Evolutionary conservation across 2,888 invertebrate species (phyloP).

Genomic region (Sphaeridia pumilis): DNA sequence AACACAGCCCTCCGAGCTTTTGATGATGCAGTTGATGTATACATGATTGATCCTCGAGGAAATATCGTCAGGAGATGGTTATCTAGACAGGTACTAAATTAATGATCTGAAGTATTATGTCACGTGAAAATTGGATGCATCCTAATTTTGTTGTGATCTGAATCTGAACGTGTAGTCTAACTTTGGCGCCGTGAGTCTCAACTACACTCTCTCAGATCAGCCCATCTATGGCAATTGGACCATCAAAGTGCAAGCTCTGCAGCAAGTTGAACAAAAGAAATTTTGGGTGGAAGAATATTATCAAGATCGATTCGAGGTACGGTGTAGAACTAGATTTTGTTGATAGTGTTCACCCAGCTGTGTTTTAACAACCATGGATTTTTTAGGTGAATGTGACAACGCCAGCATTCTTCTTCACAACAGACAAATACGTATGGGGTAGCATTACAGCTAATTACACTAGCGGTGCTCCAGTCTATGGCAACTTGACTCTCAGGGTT

Average conservation of each 20-base stretch:
- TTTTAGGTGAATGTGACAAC: slow-evolving; percentile 84
- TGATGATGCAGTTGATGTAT: slow-evolving; percentile 81
- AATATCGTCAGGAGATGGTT: slow-evolving; percentile 86
- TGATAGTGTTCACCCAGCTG: background rate
- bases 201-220: slow-evolving; percentile 80
- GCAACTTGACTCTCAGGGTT: slow-evolving; percentile 76
- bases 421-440: slow-evolving; percentile 70
- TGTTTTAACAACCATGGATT: no score
- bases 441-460: slow-evolving; percentile 90
- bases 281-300: slow-evolving; percentile 91
- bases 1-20: slow-evolving; percentile 83
- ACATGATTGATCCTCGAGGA: slow-evolving; percentile 76
- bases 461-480: slow-evolving; percentile 77
- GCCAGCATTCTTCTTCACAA: slow-evolving; percentile 85
- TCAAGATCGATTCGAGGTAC: slow-evolving; percentile 79
- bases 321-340: slow-evolving; percentile 14
- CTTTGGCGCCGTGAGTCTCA: slow-evolving; percentile 82
- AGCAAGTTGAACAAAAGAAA: slow-evolving; percentile 70
- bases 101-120: background rate
- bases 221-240: slow-evolving; percentile 87
- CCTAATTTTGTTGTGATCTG: background rate
- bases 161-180: slow-evolving; percentile 50
- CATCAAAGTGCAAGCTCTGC: slow-evolving; percentile 74
- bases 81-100: slow-evolving; percentile 59
- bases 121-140: background rate